Conservation (phyloP, 2,113 vertebrate genomes). For the Heterotilapia buettikoferi region DNA sequence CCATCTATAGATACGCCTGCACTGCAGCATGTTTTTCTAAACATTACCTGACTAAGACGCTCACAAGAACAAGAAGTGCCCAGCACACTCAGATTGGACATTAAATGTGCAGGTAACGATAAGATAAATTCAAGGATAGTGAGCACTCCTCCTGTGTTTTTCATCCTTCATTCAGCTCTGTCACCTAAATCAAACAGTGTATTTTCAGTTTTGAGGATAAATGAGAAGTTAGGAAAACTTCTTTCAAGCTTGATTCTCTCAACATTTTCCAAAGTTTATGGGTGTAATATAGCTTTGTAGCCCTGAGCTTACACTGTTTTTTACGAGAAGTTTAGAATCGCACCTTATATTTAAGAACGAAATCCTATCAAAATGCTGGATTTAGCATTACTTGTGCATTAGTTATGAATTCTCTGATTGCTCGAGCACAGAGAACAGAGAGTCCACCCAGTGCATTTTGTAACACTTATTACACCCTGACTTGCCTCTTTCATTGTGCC, state of each 20-base stretch:
- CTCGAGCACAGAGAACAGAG: background rate
- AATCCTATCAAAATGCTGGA: background rate
- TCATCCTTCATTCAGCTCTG: background rate
- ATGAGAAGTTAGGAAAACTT: background rate
- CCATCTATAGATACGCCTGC: background rate
- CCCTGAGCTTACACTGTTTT: background rate
- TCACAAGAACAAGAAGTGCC: background rate
- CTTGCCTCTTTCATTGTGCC: slow-evolving; percentile 20
- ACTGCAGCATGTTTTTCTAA: background rate
- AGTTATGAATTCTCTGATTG: background rate
- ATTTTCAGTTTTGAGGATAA: background rate
- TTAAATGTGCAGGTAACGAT: background rate
- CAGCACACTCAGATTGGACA: background rate
- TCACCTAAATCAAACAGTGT: background rate
- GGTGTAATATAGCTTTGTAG: background rate
- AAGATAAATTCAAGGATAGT: background rate
- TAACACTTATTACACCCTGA: slow-evolving; percentile 2
- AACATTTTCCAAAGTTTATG: background rate
- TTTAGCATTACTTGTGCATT: background rate
- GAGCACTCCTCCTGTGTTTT: background rate
- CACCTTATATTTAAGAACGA: fast-evolving
- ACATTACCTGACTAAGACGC: background rate
- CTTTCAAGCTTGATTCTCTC: background rate
- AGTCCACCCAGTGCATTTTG: background rate
- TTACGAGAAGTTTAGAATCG: fast-evolving